phyloP scores from a whole-genome alignment of 1,140 invertebrate species.

The Planococcus citri region DNA sequence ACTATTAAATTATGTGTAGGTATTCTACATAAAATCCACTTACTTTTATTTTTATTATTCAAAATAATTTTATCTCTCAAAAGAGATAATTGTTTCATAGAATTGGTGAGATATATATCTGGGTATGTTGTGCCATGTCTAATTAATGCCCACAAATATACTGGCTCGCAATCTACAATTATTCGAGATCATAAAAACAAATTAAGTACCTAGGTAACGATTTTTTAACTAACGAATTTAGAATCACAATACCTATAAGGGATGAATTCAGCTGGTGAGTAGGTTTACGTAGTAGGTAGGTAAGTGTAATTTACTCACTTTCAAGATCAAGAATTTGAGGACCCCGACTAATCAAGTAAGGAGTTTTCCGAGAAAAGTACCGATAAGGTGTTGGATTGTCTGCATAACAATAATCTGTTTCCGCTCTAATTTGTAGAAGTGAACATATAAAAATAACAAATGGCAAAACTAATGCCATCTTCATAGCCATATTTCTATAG shows the following conservation, averaged over 20 bases:
- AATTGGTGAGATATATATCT: not conserved
- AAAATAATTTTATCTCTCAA: not conserved
- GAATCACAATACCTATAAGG: no score
- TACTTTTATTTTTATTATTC: not conserved
- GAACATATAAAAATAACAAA: no score
- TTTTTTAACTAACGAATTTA: no score
- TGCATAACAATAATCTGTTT: not conserved
- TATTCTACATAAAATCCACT: not conserved
- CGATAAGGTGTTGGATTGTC: slow-evolving; percentile 36
- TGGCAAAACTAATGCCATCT: no score
- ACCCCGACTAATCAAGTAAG: slow-evolving; percentile 31
- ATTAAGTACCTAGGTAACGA: not conserved
- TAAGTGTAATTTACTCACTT: not conserved
- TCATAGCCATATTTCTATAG: no score
- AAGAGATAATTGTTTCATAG: not conserved
- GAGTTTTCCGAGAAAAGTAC: slow-evolving; percentile 36
- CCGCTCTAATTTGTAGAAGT: no score
- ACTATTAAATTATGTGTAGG: no score
- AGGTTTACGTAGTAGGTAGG: no score
- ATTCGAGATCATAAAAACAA: not conserved
- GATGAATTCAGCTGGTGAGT: no score
- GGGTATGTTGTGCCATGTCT: slow-evolving; percentile 30
- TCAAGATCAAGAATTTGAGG: not conserved
- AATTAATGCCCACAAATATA: slow-evolving; percentile 29
- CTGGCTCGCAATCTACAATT: slow-evolving; percentile 28